A percentile compares a stretch with the other conserved stretches of the same genome.
These are phyloP conservation scores for Progne subis DNA, from an alignment of 2,113 vertebrate species.

Conservation along the genomic window DNA sequence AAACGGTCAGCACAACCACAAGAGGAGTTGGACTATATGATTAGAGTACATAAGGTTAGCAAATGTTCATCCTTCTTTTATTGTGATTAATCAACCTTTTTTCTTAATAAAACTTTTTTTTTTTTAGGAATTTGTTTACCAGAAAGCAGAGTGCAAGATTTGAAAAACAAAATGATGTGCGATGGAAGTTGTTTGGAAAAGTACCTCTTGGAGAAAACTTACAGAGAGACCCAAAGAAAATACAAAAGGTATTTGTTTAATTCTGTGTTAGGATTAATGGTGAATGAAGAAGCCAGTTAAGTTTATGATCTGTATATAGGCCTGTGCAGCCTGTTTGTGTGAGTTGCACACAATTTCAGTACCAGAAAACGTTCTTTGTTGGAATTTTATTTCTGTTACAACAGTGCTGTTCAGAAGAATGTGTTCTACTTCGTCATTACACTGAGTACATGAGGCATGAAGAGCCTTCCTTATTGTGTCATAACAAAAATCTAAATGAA, in stretches of 20 bases:
- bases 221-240: slow-evolving; percentile 79
- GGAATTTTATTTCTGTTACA: neutral
- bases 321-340: neutral
- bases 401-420: neutral
- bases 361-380: neutral
- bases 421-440: neutral
- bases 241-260: slow-evolving; percentile 80
- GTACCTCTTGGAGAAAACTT: slow-evolving; percentile 78
- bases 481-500: neutral
- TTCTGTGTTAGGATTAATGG: neutral
- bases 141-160: slow-evolving; percentile 82
- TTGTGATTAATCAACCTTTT: neutral
- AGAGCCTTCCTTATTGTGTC: neutral
- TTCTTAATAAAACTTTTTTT: neutral
- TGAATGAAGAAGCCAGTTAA: neutral
- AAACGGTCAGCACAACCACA: neutral
- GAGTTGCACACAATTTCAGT: neutral
- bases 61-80: neutral
- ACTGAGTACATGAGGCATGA: neutral
- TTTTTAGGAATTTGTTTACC: slow-evolving; percentile 86
- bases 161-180: slow-evolving; percentile 80
- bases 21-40: neutral
- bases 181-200: slow-evolving; percentile 93
- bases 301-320: neutral
- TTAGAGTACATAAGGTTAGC: neutral